Evolutionary conservation across 2,797 vertebrate species (phyloP).

Genomic region (Buphagus erythrorhynchus): DNA sequence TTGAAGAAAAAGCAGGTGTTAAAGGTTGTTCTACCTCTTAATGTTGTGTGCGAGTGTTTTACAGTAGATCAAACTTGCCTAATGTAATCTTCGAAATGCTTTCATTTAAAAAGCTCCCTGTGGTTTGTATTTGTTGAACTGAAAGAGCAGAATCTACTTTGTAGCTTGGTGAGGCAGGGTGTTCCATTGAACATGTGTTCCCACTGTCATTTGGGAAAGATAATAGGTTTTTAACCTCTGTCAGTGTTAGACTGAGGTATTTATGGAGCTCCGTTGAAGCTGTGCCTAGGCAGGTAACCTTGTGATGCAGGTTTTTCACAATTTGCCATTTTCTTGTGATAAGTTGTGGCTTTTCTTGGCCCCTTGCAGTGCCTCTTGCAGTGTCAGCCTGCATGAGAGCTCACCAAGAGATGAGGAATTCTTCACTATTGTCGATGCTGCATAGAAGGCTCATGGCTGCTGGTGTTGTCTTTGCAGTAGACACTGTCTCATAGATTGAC

Average conservation of each 20-base stretch:
- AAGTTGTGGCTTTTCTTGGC: background rate
- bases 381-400: background rate
- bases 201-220: constrained; percentile 57
- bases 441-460: background rate
- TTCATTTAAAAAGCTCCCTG: constrained; percentile 71
- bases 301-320: background rate
- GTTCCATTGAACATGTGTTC: constrained; percentile 58
- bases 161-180: constrained; percentile 43
- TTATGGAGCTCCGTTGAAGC: constrained; percentile 35
- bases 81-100: constrained; percentile 69
- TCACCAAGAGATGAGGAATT: background rate
- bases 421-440: background rate
- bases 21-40: constrained; percentile 64
- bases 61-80: constrained; percentile 72
- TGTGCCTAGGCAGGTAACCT: constrained; percentile 23
- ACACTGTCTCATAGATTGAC: background rate
- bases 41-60: constrained; percentile 40
- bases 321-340: constrained; percentile 23
- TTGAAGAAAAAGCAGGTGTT: constrained; percentile 68
- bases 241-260: constrained; percentile 56
- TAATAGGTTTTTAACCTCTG: constrained; percentile 73
- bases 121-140: constrained; percentile 64
- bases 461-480: background rate
- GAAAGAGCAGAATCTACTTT: constrained; percentile 58
- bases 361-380: background rate